phyloP scores from a whole-genome alignment of 64 coral and sea anemone genomes.

The Cladopsammia gracilis region DNA sequence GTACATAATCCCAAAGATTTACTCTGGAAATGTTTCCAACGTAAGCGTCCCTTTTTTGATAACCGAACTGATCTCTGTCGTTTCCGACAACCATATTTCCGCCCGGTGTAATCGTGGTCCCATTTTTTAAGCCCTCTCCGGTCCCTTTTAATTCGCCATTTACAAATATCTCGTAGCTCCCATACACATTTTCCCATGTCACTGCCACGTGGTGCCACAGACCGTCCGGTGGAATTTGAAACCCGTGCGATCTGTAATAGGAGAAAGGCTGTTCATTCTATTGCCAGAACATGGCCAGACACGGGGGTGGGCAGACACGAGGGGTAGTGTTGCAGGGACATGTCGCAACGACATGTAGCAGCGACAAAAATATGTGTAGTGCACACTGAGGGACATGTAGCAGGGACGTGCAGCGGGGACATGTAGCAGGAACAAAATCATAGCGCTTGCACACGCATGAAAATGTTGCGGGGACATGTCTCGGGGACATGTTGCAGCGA shows the following conservation, averaged over 20 bases:
- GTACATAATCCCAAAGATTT: constrained; percentile 74
- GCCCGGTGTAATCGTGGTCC: background rate
- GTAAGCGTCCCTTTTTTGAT: constrained; percentile 21
- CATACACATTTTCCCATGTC: constrained; percentile 65
- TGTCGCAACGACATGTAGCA: no score
- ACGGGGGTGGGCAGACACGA: no score
- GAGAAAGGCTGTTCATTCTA: no score
- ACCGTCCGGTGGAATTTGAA: constrained; percentile 36
- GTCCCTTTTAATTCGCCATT: background rate
- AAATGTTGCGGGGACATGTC: no score
- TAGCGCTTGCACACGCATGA: no score
- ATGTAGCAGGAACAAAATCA: no score
- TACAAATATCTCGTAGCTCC: constrained; percentile 49
- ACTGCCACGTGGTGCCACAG: constrained; percentile 74
- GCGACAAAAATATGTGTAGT: no score
- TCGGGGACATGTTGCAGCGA: no score
- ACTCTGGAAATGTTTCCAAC: constrained; percentile 69
- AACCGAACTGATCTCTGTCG: constrained; percentile 49
- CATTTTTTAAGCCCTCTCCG: background rate
- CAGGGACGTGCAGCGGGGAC: no score
- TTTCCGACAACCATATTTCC: constrained; percentile 67
- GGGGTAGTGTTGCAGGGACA: no score
- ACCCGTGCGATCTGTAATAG: background rate
- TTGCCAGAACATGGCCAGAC: no score
- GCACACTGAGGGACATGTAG: no score